Percentiles rank a stretch among this genome's conserved stretches.
Conservation (phyloP, 1,140 invertebrate species). For the Adoxophyes honmai region DNA sequence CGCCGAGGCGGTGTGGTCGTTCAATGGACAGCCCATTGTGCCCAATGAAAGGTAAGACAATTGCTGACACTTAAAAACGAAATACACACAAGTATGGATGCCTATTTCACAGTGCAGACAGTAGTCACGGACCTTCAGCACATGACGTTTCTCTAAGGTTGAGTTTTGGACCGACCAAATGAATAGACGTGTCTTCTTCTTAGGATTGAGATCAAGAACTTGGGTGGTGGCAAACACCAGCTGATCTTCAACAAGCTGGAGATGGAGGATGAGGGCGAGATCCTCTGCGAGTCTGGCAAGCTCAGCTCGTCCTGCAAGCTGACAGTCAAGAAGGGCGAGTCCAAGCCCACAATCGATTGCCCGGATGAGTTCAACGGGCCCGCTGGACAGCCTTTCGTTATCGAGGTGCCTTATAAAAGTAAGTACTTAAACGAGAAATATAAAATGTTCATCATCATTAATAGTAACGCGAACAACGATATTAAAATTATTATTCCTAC, state of each 20-base stretch:
- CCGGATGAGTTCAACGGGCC: constrained; percentile 90
- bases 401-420: constrained; percentile 96
- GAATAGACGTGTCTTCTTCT: neutral
- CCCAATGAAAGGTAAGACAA: constrained; percentile 83
- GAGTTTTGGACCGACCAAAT: too few relatives aligned
- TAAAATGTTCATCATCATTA: too few relatives aligned
- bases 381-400: constrained; percentile 85
- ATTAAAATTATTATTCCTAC: too few relatives aligned
- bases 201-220: constrained; percentile 91
- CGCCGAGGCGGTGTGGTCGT: constrained; percentile 94
- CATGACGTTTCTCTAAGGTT: too few relatives aligned
- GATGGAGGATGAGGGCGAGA: constrained; percentile 90
- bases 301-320: constrained; percentile 88
- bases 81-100: too few relatives aligned
- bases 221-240: constrained; percentile 94
- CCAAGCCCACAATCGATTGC: constrained; percentile 87
- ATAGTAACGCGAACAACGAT: too few relatives aligned
- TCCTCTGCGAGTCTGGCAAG: constrained; percentile 90
- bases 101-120: too few relatives aligned
- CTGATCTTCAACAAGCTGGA: constrained; percentile 91
- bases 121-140: too few relatives aligned
- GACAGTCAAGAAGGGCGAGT: constrained; percentile 90
- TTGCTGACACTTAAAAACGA: too few relatives aligned
- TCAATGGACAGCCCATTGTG: constrained; percentile 92
- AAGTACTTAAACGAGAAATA: constrained; percentile 29